Evolutionary conservation across 2,113 vertebrate genomes (phyloP), one percentile per base, ranked within the genome.

Genomic region (Isichthys henryi): DNA sequence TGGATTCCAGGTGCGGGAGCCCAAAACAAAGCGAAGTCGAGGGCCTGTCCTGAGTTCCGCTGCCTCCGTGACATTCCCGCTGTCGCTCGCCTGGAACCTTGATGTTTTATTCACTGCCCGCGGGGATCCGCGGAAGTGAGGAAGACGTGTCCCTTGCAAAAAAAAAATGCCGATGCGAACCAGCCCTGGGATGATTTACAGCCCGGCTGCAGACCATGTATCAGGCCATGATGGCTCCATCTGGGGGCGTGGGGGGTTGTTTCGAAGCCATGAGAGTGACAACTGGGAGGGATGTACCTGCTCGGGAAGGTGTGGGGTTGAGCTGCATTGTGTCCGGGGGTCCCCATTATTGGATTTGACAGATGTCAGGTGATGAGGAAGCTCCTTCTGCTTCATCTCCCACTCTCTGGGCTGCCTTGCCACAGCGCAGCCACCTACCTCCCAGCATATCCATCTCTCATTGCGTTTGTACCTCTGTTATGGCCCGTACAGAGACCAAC

Each of bases 51-150:
- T 62, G 11, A 43, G 13, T 1, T 17, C 11, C 11, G 15, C 9
- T 15, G 70, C 70, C 2, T 39, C 31, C 31, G 2, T 80, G 74
- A 43, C 11, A 21, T 80, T 80, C 74, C 74, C 39, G 31, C 50
- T 56, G 27, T 13, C 31, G 19, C 46, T 45, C n/a, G n/a, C 88
- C 62, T 48, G 27, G 66, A 82, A 35, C 62, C 62, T 8, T 88
- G 52, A 88, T 82, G 70, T 50, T 49, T 88, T 80, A 88, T 77
- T 88, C 49, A 88, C 15, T 3, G 27, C 70, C 88, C 4, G 70
- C 49, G 5, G 88, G 48, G 70, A 80, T 17, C 48, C 17, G 49
- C 66, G 46, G 23, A 43, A 52, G 66, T 66, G 9, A 52, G 11
- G 45, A 15, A 3, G 45, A 35, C 15, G 17, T 52, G 87, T 50